phyloP scores from a whole-genome alignment of 2,113 vertebrate species.

The Asarcornis scutulata region DNA sequence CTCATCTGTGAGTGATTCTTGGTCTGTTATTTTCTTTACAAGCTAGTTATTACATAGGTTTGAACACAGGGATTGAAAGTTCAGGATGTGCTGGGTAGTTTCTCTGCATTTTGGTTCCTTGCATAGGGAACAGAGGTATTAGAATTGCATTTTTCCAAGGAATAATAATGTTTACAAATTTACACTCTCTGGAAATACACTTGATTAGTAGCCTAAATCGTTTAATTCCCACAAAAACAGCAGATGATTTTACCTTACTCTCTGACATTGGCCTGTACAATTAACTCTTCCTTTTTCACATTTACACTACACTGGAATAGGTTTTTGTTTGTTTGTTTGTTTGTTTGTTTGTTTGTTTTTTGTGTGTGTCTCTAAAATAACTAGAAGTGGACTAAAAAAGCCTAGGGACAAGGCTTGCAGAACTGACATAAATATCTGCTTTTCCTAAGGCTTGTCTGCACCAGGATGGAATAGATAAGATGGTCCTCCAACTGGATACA shows the following conservation, averaged over 20 bases:
- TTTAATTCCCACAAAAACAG: neutral
- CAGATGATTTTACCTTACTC: neutral
- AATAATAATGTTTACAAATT: conserved; percentile 14
- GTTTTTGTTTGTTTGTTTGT: no score
- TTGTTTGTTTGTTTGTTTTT: no score
- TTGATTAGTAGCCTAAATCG: neutral
- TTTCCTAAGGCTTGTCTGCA: neutral
- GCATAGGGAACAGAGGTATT: neutral
- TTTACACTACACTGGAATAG: neutral
- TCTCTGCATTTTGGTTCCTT: neutral
- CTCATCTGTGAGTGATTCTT: neutral
- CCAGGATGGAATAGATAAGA: neutral
- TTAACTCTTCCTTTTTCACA: neutral
- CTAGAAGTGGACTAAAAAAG: neutral
- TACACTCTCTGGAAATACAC: neutral
- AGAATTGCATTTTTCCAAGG: neutral
- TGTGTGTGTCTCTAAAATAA: neutral
- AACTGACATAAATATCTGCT: neutral
- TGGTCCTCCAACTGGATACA: neutral
- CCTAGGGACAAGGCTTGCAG: neutral
- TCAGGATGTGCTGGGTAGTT: neutral
- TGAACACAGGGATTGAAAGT: neutral
- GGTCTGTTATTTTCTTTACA: neutral
- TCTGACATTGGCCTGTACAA: neutral
- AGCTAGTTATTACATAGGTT: neutral